Conservation (phyloP, 2,797 vertebrate species). For the Lemur catta region DNA sequence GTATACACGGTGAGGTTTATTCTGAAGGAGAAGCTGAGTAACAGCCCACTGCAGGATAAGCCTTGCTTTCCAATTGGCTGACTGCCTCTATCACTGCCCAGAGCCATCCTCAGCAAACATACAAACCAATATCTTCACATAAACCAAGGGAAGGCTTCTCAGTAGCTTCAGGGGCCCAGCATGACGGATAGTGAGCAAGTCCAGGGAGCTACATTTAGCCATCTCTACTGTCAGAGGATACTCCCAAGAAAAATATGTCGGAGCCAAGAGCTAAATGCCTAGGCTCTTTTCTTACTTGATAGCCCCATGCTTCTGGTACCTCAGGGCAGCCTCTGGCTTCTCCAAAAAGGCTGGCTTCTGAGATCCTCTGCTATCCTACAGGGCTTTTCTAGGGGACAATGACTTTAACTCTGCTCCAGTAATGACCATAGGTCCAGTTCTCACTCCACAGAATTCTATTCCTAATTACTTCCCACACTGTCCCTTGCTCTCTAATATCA, state of each 20-base stretch:
- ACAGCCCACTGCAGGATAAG: neutral
- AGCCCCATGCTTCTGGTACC: neutral
- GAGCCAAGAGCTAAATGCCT: neutral
- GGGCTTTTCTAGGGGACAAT: neutral
- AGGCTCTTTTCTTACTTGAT: neutral
- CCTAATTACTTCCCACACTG: neutral
- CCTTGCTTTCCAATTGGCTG: neutral
- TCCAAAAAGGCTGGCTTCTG: neutral
- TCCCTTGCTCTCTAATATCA: neutral
- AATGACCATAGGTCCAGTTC: neutral
- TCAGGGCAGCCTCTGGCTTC: neutral
- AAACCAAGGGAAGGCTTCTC: neutral
- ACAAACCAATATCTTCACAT: neutral
- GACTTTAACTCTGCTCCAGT: neutral
- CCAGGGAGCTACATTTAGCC: neutral
- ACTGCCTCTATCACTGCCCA: neutral
- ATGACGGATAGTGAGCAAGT: neutral
- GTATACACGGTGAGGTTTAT: neutral
- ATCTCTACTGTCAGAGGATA: neutral
- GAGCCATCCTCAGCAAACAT: neutral
- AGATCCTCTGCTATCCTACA: neutral
- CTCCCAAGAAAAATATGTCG: neutral
- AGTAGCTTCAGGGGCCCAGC: neutral
- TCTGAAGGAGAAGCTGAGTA: neutral
- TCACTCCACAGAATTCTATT: neutral